Conservation (phyloP, 2,797 vertebrate genomes). For the Tachyglossus aculeatus region DNA sequence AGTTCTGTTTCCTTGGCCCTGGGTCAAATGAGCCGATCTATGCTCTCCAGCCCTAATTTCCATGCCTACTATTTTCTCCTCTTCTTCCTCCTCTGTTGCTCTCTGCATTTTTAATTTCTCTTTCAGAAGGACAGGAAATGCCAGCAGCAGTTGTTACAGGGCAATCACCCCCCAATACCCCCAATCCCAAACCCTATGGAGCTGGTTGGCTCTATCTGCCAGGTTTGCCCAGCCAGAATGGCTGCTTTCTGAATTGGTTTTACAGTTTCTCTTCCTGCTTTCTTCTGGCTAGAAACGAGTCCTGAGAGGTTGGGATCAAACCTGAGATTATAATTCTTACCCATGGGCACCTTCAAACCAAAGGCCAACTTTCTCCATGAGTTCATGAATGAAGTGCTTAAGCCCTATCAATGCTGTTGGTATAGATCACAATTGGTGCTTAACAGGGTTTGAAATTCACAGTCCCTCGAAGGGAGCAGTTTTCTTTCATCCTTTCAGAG, state of each 20-base stretch:
- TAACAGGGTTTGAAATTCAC: background rate
- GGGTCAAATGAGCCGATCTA: constrained; percentile 63
- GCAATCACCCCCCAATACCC: constrained; percentile 18
- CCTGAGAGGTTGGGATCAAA: too few relatives aligned
- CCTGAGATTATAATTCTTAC: too few relatives aligned
- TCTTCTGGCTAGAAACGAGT: too few relatives aligned
- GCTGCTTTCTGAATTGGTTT: too few relatives aligned
- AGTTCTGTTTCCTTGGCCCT: too few relatives aligned
- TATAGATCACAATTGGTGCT: background rate
- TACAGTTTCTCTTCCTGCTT: too few relatives aligned
- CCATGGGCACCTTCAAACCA: too few relatives aligned
- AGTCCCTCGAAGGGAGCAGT: background rate
- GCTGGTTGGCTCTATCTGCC: too few relatives aligned
- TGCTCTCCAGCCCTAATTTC: constrained; percentile 72
- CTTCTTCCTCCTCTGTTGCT: background rate
- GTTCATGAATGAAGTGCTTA: too few relatives aligned
- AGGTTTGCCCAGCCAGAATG: too few relatives aligned
- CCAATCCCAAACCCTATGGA: constrained; percentile 48
- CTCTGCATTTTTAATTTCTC: constrained; percentile 37
- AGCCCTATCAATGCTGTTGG: constrained; percentile 30
- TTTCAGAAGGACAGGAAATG: constrained; percentile 44
- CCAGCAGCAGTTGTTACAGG: constrained; percentile 60
- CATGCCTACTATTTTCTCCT: constrained; percentile 55
- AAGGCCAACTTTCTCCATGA: too few relatives aligned
- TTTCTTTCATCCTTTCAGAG: background rate